Evolutionary conservation across 37 sponge, comb jelly and placozoan genomes (phyloP), one percentile per base, ranked within the genome.

Genomic region (Cliona cf. orientalis): DNA sequence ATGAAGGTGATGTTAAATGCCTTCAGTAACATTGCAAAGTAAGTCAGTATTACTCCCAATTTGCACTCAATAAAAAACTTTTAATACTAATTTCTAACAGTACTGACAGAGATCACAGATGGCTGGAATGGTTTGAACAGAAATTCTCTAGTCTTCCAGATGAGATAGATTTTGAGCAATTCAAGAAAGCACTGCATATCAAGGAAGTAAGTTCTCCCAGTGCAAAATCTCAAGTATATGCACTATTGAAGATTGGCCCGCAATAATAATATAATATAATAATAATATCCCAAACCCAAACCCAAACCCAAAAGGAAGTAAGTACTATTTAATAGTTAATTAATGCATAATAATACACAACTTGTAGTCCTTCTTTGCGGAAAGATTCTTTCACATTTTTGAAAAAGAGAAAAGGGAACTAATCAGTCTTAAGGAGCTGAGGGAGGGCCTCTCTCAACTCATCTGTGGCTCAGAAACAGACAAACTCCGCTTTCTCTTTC

Each of bases 351-450:
- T n/a, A 3, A 56, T 0, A 11, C 67, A 0, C 61, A n/a, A n/a
- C n/a, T n/a, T n/a, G n/a, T n/a, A 91, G 91, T 87, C 88, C 5
- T 94, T 91, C 68, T 94, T 94, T 83, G 95, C 95, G 28, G 89
- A 91, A 42, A 80, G 92, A 34, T 91, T 94, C 72, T 94, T 94
- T 64, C 72, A 83, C 58, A 67, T 94, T 56, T 94, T 94, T 86
- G 95, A 94, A 46, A 79, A 72, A 32, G 95, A 94, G 39, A 66
- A 72, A 21, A 94, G 86, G 46, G 95, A 91, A 31, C 83, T 81
- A 19, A 91, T 94, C 43, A 91, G 91, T 74, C 86, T 94, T n/a
- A 81, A 83, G 37, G 95, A 94, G 72, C 79, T 94, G 66, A 94
- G 91, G 84, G 95, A 85, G 35, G 95, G 95, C 0, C 89, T 94